These are phyloP conservation scores for Microtus ochrogaster DNA, from an alignment of 2,113 vertebrate species.

Conservation along the genomic window DNA sequence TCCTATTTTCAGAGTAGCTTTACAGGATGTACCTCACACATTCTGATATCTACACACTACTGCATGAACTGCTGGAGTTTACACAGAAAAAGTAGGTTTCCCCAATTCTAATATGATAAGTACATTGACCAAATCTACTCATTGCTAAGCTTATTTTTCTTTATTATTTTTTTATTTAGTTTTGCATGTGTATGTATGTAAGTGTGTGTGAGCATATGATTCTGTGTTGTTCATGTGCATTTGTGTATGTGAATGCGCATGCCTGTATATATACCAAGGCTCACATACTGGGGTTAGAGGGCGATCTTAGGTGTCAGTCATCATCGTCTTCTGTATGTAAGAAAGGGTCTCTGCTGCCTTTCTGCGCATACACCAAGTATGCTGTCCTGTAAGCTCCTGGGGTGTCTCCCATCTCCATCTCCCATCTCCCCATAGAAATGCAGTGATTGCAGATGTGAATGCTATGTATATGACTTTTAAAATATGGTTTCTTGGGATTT, in stretches of 20 bases:
- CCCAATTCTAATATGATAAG: neutral
- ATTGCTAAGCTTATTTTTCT: neutral
- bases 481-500: neutral
- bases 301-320: neutral
- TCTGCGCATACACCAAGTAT: too few relatives aligned
- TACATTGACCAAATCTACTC: neutral
- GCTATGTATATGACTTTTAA: neutral
- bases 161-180: too few relatives aligned
- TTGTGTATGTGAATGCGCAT: too few relatives aligned
- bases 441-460: neutral
- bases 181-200: neutral
- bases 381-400: neutral
- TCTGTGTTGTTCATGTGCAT: neutral
- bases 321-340: too few relatives aligned
- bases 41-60: neutral
- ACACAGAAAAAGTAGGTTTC: neutral
- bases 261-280: too few relatives aligned
- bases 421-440: neutral
- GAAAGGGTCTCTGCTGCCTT: neutral
- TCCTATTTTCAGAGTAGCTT: neutral
- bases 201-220: neutral
- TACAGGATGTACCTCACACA: neutral
- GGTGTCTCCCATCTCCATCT: too few relatives aligned
- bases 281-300: neutral
- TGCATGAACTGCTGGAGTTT: neutral